Conservation (phyloP, 2,888 invertebrate genomes). For the Archips crataeganus region DNA sequence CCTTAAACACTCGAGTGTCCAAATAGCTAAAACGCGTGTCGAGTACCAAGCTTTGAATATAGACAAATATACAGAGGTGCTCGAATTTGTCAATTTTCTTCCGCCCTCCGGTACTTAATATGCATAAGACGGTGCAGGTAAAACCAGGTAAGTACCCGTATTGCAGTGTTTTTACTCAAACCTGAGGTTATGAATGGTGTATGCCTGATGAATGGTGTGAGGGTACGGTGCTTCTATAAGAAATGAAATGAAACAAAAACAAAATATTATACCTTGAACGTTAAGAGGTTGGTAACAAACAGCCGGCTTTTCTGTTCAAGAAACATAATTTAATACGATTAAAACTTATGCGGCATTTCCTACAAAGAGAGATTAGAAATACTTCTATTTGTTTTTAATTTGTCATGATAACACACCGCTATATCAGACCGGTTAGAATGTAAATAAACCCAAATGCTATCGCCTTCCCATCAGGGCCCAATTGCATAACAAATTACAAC, state of each 20-base stretch:
- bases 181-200: constrained; percentile 30
- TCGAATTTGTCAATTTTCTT: constrained; percentile 35
- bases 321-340: not conserved
- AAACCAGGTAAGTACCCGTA: constrained; percentile 14
- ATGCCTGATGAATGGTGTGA: constrained; percentile 22
- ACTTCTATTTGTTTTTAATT: too few species aligned
- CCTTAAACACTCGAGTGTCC: constrained; percentile 26
- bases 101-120: constrained; percentile 25
- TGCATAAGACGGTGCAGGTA: constrained; percentile 28
- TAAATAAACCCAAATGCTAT: too few species aligned
- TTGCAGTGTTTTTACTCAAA: constrained; percentile 23
- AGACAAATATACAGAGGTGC: constrained; percentile 5
- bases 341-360: too few species aligned
- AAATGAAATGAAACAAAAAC: not conserved
- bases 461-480: not conserved
- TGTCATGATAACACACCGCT: too few species aligned
- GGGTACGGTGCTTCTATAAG: constrained; percentile 15
- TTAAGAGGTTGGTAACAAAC: not conserved
- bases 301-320: too few species aligned
- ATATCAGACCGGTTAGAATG: too few species aligned
- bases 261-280: not conserved
- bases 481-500: too few species aligned
- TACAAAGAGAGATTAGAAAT: too few species aligned
- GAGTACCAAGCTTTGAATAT: constrained; percentile 9
- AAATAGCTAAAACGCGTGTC: constrained; percentile 31